Conservation (phyloP, 2,113 vertebrate genomes). For the Alethe castanea region DNA sequence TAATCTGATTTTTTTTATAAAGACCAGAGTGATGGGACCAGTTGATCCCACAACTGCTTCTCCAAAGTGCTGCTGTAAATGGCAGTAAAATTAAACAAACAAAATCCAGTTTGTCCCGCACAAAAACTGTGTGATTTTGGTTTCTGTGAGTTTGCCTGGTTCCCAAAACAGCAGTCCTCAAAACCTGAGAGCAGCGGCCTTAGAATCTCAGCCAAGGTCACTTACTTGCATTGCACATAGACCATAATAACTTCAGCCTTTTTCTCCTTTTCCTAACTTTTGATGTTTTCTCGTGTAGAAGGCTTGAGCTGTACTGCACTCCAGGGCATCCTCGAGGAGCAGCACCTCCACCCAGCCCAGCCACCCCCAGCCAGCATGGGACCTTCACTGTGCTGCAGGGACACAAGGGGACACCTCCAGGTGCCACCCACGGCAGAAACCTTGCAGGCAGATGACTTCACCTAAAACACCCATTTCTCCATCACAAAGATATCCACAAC, state of each 20-base stretch:
- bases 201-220: background rate
- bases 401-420: background rate
- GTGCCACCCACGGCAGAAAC: background rate
- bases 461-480: background rate
- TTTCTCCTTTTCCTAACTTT: background rate
- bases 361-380: background rate
- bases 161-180: background rate
- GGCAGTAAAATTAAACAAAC: background rate
- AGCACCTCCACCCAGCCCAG: background rate
- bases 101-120: background rate
- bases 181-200: background rate
- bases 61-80: background rate
- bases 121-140: background rate
- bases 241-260: background rate
- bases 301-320: background rate
- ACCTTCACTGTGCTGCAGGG: background rate
- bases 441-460: rapidly evolving
- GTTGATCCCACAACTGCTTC: background rate
- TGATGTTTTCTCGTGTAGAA: background rate
- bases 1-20: background rate
- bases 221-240: background rate
- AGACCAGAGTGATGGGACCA: background rate
- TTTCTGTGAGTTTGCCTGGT: background rate
- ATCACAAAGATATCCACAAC: background rate
- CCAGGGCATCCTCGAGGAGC: background rate